Conservation (phyloP, 2,113 vertebrate genomes). For the Quiscalus mexicanus region DNA sequence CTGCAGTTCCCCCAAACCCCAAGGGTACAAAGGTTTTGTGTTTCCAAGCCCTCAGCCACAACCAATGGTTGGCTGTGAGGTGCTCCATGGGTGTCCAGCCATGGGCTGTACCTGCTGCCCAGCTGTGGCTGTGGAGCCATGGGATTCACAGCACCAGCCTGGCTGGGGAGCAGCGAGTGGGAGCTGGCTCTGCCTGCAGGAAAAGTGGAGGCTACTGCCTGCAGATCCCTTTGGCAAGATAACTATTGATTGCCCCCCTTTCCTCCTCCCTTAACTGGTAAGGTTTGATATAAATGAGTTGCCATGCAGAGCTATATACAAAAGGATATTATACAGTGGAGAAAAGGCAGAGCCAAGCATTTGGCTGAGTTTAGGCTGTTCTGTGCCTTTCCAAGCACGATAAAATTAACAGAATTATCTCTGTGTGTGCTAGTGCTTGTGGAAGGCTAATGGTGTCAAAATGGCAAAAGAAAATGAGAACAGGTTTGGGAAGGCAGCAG, state of each 20-base stretch:
- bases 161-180: neutral
- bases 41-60: neutral
- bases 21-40: neutral
- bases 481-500: neutral
- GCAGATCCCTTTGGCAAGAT: neutral
- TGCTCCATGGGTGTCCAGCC: rapidly evolving
- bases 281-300: conserved; percentile 14
- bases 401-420: conserved; percentile 50
- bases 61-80: neutral
- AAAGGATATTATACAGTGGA: neutral
- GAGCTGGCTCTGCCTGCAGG: rapidly evolving
- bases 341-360: conserved; percentile 41
- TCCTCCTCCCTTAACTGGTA: neutral
- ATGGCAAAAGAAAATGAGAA: neutral
- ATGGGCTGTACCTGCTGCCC: neutral
- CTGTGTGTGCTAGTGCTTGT: neutral
- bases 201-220: neutral
- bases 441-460: conserved; percentile 35
- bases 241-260: neutral
- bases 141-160: neutral
- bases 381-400: neutral
- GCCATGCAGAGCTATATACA: neutral
- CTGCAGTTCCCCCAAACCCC: neutral
- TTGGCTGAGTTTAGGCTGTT: conserved; percentile 11
- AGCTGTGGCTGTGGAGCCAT: rapidly evolving